Conservation (phyloP, 2,888 invertebrate species). For the Drosophila robusta region DNA sequence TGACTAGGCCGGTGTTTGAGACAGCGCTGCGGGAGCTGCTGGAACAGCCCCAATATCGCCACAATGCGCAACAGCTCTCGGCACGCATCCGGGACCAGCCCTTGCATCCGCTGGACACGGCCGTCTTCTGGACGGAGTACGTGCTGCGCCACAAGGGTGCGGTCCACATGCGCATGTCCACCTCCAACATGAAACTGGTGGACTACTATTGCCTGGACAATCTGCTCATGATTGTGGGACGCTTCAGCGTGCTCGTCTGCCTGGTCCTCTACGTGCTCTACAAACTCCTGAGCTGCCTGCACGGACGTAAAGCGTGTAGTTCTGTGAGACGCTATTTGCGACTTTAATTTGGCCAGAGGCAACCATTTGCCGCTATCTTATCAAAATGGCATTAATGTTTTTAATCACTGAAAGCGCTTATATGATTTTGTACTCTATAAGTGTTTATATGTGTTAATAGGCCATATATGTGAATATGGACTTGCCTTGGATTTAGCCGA, state of each 20-base stretch:
- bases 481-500: background rate
- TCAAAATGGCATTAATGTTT: constrained; percentile 5
- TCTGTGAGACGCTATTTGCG: too few species aligned
- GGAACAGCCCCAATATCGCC: constrained; percentile 49
- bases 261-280: constrained; percentile 30
- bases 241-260: constrained; percentile 20
- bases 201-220: constrained; percentile 77
- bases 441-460: constrained; percentile 4
- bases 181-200: constrained; percentile 73
- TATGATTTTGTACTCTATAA: constrained; percentile 2
- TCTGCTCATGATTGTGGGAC: constrained; percentile 51
- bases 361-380: constrained; percentile 18
- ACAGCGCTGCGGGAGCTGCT: constrained; percentile 59
- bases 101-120: constrained; percentile 74
- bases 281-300: constrained; percentile 5
- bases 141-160: constrained; percentile 82
- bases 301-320: background rate
- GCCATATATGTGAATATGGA: background rate
- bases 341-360: background rate
- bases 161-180: constrained; percentile 74
- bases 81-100: constrained; percentile 79
- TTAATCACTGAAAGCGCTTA: constrained; percentile 11
- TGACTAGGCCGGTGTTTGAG: constrained; percentile 78
- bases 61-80: constrained; percentile 58
- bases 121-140: constrained; percentile 83